phyloP scores from a whole-genome alignment of 2,797 vertebrate genomes.

The Malurus leucopterus region DNA sequence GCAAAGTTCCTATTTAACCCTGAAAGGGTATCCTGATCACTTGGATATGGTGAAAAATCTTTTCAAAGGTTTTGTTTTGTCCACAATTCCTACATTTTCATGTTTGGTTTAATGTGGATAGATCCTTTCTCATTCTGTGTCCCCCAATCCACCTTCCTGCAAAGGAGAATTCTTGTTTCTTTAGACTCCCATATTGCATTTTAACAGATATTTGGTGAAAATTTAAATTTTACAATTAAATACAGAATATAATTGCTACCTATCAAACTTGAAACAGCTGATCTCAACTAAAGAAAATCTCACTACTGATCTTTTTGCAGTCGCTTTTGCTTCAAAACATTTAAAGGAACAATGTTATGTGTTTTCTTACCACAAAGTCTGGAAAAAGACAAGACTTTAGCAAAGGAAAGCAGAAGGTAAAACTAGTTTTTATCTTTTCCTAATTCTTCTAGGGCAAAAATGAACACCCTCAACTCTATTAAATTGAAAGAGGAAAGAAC shows the following conservation, averaged over 20 bases:
- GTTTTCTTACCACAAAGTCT: neutral
- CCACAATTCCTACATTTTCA: neutral
- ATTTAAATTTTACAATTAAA: neutral
- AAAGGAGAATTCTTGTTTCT: neutral
- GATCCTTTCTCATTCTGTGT: neutral
- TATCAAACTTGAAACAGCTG: neutral
- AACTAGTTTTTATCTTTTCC: neutral
- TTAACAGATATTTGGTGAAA: neutral
- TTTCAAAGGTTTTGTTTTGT: neutral
- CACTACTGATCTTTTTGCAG: neutral
- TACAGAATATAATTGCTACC: neutral
- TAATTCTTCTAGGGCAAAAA: neutral
- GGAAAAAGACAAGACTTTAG: neutral
- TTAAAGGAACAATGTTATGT: neutral
- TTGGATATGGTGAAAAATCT: neutral
- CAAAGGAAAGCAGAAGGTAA: neutral
- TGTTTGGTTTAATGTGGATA: neutral
- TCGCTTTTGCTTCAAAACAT: neutral
- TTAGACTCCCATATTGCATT: neutral
- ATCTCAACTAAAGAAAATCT: neutral
- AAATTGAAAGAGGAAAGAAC: neutral
- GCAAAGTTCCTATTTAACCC: neutral
- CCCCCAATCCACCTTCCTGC: neutral
- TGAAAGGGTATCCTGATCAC: neutral
- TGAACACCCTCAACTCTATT: neutral